phyloP scores from a whole-genome alignment of 2,113 vertebrate genomes.

The Dinomys branickii region DNA sequence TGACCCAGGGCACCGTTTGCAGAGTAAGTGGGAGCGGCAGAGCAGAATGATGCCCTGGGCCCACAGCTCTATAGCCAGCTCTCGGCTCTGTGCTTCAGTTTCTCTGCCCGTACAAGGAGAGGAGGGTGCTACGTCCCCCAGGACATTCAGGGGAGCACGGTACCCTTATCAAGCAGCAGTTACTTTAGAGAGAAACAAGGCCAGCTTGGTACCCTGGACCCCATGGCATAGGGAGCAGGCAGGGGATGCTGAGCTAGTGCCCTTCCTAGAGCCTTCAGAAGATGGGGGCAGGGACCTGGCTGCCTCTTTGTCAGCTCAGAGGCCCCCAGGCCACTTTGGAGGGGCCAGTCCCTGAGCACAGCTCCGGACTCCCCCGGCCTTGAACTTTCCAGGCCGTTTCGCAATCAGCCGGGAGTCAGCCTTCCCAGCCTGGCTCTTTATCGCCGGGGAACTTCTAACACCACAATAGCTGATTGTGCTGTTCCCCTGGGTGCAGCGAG shows the following conservation, averaged over 20 bases:
- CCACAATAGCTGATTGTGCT: conserved; percentile 58
- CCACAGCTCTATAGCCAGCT: accelerated
- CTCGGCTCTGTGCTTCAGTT: background rate
- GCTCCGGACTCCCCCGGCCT: conserved; percentile 15
- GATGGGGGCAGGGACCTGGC: background rate
- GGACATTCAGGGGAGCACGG: background rate
- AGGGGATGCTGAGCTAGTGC: accelerated
- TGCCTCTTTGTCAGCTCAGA: accelerated
- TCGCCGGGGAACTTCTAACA: conserved; percentile 38
- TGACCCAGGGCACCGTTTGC: background rate
- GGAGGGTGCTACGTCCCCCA: background rate
- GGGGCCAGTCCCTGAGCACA: background rate
- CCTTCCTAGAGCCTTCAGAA: background rate
- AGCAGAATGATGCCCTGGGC: background rate
- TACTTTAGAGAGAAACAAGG: background rate
- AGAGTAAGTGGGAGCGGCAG: accelerated
- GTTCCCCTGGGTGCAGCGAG: background rate
- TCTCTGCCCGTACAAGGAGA: background rate
- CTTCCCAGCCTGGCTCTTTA: conserved; percentile 40
- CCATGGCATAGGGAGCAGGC: accelerated
- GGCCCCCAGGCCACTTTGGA: background rate
- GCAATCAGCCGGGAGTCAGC: background rate
- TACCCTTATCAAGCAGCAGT: accelerated
- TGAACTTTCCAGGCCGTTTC: conserved; percentile 60
- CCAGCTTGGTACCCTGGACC: accelerated